Percentiles rank a stretch among this genome's conserved stretches.
Conservation (phyloP, 2,797 vertebrate species). For the Cyprinodon diabolis region DNA sequence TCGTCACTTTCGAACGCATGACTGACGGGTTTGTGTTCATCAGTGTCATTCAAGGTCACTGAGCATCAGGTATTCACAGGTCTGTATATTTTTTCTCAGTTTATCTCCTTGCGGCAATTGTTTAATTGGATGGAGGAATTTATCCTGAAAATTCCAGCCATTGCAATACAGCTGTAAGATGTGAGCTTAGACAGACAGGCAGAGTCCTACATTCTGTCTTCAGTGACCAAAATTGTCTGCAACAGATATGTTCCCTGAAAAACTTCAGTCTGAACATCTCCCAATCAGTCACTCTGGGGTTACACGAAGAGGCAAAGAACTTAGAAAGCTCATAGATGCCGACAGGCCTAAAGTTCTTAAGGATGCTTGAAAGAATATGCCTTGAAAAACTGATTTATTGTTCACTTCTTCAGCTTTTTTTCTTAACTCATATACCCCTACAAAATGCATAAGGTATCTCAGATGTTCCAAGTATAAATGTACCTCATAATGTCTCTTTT, state of each 20-base stretch:
- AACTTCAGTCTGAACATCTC: neutral
- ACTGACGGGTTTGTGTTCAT: constrained; percentile 7
- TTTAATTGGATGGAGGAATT: neutral
- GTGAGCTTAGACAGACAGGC: neutral
- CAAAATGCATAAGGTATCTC: neutral
- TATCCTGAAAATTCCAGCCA: neutral
- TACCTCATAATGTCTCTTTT: neutral
- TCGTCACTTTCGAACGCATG: constrained; percentile 37
- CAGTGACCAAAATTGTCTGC: constrained; percentile 1
- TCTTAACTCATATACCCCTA: neutral
- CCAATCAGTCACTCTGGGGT: neutral
- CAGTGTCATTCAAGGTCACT: constrained; percentile 8
- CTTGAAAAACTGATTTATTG: neutral
- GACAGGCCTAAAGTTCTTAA: neutral
- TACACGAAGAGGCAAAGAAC: constrained; percentile 6
- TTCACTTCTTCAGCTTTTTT: neutral
- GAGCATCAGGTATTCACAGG: constrained; percentile 10
- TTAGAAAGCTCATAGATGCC: neutral
- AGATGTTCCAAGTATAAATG: neutral
- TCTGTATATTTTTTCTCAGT: neutral
- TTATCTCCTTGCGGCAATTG: neutral
- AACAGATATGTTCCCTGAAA: neutral
- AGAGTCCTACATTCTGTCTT: constrained; percentile 3
- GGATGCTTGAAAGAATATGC: neutral
- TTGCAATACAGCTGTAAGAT: neutral